Conservation (phyloP, 2,113 vertebrate species). For the Cephalophus harveyi region DNA sequence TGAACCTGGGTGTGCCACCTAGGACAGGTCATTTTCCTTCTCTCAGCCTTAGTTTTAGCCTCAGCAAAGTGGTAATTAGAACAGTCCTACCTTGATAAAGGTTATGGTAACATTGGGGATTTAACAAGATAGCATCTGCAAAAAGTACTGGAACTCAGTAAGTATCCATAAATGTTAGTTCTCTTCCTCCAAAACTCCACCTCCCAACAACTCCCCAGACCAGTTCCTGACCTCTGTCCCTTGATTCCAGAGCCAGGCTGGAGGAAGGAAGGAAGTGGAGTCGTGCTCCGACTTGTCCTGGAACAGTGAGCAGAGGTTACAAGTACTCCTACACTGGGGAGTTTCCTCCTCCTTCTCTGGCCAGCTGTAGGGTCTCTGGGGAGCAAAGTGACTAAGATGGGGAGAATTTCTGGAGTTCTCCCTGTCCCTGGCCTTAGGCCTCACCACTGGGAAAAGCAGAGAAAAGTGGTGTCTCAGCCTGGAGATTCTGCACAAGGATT, state of each 20-base stretch:
- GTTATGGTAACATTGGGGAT: background rate
- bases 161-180: background rate
- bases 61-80: background rate
- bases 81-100: background rate
- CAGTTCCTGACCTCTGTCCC: background rate
- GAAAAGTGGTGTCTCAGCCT: conserved; percentile 53
- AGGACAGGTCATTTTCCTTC: background rate
- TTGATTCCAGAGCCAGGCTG: background rate
- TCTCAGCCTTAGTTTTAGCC: background rate
- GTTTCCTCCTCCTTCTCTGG: conserved; percentile 50
- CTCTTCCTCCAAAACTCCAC: background rate
- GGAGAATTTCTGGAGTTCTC: conserved; percentile 72
- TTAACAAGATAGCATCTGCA: background rate
- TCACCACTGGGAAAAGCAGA: conserved; percentile 42
- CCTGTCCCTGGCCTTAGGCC: conserved; percentile 65
- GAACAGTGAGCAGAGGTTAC: conserved; percentile 54
- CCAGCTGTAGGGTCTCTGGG: conserved; percentile 68
- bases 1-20: background rate
- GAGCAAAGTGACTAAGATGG: conserved; percentile 70
- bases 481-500: background rate
- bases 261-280: background rate
- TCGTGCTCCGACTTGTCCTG: background rate
- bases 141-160: background rate
- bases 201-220: background rate
- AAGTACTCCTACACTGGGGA: conserved; percentile 43